phyloP scores from a whole-genome alignment of 2,113 vertebrate genomes.

The Callocephalon fimbriatum region DNA sequence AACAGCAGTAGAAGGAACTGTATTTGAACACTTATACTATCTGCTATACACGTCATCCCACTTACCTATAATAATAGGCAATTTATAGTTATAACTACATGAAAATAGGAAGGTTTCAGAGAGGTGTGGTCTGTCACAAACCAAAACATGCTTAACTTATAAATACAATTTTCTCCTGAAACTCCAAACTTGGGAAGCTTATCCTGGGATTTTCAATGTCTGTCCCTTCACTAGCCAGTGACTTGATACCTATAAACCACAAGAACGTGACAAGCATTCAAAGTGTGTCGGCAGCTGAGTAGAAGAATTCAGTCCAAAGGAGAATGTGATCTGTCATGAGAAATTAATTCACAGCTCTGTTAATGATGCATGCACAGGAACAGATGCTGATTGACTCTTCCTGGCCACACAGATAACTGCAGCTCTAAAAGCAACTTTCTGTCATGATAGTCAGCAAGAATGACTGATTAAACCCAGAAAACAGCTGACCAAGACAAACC shows the following conservation, averaged over 20 bases:
- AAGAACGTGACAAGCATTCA: not conserved
- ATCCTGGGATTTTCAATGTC: not conserved
- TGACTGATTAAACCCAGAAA: slow-evolving; percentile 8
- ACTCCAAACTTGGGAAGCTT: not conserved
- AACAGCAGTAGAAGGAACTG: not conserved
- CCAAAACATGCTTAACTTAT: not conserved
- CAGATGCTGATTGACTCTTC: slow-evolving; percentile 50
- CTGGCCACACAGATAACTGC: slow-evolving; percentile 1
- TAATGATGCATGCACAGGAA: not conserved
- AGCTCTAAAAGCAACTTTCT: slow-evolving; percentile 11
- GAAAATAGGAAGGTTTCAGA: not conserved
- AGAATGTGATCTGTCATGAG: not conserved
- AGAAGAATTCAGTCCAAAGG: slow-evolving; percentile 11
- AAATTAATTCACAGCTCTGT: slow-evolving; percentile 8
- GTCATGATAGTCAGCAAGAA: not conserved
- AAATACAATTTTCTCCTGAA: not conserved
- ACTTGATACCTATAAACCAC: not conserved
- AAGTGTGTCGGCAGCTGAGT: not conserved
- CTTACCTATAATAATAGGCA: not conserved
- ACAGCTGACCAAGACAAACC: slow-evolving; percentile 9
- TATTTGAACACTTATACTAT: not conserved
- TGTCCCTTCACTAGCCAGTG: not conserved
- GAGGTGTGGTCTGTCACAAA: not conserved
- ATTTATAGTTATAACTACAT: not conserved
- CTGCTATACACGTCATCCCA: not conserved